Evolutionary conservation across 2,797 vertebrate species (phyloP).

Genomic region (Gobio occitaniae): DNA sequence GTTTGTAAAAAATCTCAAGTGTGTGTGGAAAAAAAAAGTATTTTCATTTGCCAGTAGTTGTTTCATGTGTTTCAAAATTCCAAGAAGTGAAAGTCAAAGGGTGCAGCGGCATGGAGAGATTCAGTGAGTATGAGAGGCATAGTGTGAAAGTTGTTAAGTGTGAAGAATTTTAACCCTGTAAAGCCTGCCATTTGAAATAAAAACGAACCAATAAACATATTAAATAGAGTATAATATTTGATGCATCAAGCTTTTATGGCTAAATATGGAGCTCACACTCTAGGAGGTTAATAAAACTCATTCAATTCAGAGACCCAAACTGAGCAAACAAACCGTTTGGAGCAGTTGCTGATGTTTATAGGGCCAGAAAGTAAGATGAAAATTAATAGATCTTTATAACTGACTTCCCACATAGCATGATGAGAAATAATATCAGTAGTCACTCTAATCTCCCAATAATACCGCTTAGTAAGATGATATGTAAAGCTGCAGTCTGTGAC

Average conservation of each 20-base stretch:
- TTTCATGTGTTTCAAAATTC: conserved; percentile 45
- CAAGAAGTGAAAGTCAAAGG: conserved; percentile 65
- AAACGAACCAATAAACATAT: not conserved
- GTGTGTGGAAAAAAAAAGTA: not conserved
- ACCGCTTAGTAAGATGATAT: not conserved
- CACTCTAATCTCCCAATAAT: not conserved
- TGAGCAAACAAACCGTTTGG: too few relatives aligned
- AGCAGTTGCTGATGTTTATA: too few relatives aligned
- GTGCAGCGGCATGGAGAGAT: conserved; percentile 44
- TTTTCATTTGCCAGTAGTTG: not conserved
- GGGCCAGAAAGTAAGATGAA: too few relatives aligned
- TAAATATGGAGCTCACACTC: not conserved
- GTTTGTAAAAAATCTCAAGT: not conserved
- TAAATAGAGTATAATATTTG: not conserved
- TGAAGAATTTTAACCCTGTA: conserved; percentile 22
- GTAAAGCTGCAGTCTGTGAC: too few relatives aligned
- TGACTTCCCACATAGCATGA: not conserved
- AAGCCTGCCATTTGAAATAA: not conserved
- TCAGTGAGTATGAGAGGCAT: conserved; percentile 52
- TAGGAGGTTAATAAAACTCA: too few relatives aligned
- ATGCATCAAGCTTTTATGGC: not conserved
- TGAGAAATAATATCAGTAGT: not conserved
- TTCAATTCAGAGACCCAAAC: not conserved
- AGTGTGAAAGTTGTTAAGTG: not conserved
- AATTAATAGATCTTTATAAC: not conserved